Evolutionary conservation across 2,888 invertebrate species (phyloP), one percentile per base, ranked within the genome.

Genomic region (Caenorhabditis zanzibari): DNA sequence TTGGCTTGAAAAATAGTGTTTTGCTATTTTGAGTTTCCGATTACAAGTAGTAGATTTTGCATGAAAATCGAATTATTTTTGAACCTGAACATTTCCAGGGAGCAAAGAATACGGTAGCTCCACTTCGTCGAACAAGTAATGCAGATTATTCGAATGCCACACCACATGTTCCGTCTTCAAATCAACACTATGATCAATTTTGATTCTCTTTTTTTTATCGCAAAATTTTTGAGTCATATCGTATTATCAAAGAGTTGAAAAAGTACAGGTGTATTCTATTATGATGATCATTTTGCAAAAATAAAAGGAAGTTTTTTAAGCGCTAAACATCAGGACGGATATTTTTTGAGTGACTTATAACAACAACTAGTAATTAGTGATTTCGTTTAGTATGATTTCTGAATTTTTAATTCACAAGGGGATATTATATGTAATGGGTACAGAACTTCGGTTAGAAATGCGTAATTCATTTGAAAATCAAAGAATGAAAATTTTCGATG

Each of bases 91-190:
- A 26, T 59, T 35, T 38, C 19, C 63, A 63, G 63, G 63, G 63
- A 1, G 63, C 44, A 28, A 64, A 35, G 32, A 74, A 74, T 22
- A 74, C 74, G 16, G 54, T 74, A 10, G 74, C 74, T 2, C 74
- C 74, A 19, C 9, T 74, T 6, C 74, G 38, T 12, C 54, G 64
- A 24, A 14, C 64, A 10, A 64, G 64, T 41, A 19, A 44, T 38
- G 54, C 44, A 4, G 74, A 74, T 26, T 64, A 47, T 14, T 56
- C 64, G 19, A n/a, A 14, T 24, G 72, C 49, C 4, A 22, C 44
- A 9, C 63, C 63, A 14, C 61, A 44, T 16, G 10, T 14, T 16
- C 16, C 63, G 16, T 58, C 56, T 26, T n/a, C 12, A 12, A 54
- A 1, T 41, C 74, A 64, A 44, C 26, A 41, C 24, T 19, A 44